phyloP scores from a whole-genome alignment of 2,797 vertebrate species.

The Psittacula derbiana region DNA sequence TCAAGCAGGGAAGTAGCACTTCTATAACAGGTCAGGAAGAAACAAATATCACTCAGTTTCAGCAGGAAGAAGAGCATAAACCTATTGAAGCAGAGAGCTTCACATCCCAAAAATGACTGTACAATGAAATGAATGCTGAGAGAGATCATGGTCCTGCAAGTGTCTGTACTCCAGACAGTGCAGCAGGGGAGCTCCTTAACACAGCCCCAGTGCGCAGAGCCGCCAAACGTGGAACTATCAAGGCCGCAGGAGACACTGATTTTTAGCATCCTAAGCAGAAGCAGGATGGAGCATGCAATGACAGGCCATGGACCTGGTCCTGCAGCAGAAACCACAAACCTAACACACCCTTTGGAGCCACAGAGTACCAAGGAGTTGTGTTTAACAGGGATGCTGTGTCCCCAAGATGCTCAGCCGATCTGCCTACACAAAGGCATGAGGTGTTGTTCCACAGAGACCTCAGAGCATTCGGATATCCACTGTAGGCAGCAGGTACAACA shows the following conservation, averaged over 20 bases:
- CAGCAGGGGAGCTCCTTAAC: background rate
- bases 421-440: background rate
- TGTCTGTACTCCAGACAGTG: rapidly evolving
- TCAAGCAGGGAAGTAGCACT: background rate
- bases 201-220: background rate
- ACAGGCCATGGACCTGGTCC: background rate
- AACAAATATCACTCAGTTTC: background rate
- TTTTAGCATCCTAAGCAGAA: background rate
- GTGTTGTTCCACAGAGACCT: background rate
- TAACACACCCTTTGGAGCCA: background rate
- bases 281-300: rapidly evolving
- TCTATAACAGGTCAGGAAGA: background rate
- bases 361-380: background rate
- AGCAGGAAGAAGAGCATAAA: background rate
- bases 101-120: background rate
- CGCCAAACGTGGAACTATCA: background rate
- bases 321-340: background rate
- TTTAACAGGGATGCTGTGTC: background rate
- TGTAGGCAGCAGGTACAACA: background rate
- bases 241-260: rapidly evolving
- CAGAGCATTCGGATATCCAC: background rate
- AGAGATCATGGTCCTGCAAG: background rate
- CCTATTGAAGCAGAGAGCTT: background rate
- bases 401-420: background rate
- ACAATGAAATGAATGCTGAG: background rate